A percentile compares a stretch with the other conserved stretches of the same genome.
phyloP scores from a whole-genome alignment of 2,888 invertebrate species.

The Diabrotica balteata region DNA sequence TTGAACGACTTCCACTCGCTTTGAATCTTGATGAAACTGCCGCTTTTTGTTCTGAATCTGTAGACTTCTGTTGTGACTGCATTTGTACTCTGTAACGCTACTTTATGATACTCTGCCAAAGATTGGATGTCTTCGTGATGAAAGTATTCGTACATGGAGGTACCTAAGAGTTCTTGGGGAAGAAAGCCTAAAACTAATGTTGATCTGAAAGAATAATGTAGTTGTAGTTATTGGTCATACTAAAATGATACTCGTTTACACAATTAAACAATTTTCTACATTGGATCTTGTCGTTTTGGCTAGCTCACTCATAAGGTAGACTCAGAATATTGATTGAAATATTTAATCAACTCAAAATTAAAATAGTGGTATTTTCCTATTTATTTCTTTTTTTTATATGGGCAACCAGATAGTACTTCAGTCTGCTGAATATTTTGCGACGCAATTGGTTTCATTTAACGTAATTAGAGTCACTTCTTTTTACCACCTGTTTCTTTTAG shows the following conservation, averaged over 20 bases:
- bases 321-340: no score
- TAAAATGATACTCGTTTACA: not conserved
- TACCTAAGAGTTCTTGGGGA: constrained; percentile 91
- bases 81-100: constrained; percentile 72
- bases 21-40: constrained; percentile 74
- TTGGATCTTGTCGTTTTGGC: no score
- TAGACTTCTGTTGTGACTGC: constrained; percentile 75
- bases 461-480: no score
- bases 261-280: not conserved
- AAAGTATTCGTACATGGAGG: constrained; percentile 93
- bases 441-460: no score
- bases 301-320: no score
- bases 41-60: constrained; percentile 81
- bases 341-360: no score
- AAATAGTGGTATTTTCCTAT: no score
- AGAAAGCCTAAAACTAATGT: constrained; percentile 88
- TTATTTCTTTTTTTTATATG: no score
- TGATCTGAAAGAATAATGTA: constrained; percentile 67
- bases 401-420: no score
- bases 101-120: constrained; percentile 84
- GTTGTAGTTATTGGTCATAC: constrained; percentile 3
- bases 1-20: constrained; percentile 89
- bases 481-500: no score
- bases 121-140: constrained; percentile 80
- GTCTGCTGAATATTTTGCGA: no score